Percentiles rank a stretch among this genome's conserved stretches.
These are phyloP conservation scores for Megamerina dolium DNA, from an alignment of 2,888 invertebrate genomes.

Conservation along the genomic window DNA sequence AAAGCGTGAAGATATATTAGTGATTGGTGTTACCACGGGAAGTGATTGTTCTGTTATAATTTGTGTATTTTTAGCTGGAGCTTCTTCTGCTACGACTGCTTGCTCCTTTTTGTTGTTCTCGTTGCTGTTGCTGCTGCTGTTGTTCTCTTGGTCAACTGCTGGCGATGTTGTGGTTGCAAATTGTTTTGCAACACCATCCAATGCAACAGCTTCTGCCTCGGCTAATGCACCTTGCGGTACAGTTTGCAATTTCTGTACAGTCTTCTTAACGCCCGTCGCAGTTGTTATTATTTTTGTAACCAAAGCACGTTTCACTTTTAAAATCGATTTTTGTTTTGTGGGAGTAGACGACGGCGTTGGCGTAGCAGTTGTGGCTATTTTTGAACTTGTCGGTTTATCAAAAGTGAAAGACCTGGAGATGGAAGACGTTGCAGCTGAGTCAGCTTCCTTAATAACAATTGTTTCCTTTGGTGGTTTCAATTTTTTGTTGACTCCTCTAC, in stretches of 20 bases:
- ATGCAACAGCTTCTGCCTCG: constrained; percentile 5
- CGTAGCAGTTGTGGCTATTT: background rate
- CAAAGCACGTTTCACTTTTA: constrained; percentile 8
- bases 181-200: constrained; percentile 2
- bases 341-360: too few species aligned
- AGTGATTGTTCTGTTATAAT: too few species aligned
- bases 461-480: too few species aligned
- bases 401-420: background rate
- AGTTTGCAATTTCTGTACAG: background rate
- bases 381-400: background rate
- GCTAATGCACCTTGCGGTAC: constrained; percentile 7
- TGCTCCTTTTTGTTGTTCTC: background rate
- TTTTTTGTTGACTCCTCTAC: too few species aligned
- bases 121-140: background rate
- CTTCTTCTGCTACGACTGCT: too few species aligned
- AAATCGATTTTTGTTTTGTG: constrained; percentile 9
- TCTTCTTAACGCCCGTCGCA: background rate
- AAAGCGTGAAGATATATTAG: too few species aligned
- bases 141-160: constrained; percentile 5
- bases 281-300: constrained; percentile 5
- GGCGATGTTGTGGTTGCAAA: constrained; percentile 15
- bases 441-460: too few species aligned
- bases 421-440: too few species aligned
- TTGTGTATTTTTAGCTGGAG: too few species aligned
- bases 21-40: too few species aligned